Base-by-base conservation (phyloP, 2,113 vertebrate genomes). In the Steatornis caripensis region DNA sequence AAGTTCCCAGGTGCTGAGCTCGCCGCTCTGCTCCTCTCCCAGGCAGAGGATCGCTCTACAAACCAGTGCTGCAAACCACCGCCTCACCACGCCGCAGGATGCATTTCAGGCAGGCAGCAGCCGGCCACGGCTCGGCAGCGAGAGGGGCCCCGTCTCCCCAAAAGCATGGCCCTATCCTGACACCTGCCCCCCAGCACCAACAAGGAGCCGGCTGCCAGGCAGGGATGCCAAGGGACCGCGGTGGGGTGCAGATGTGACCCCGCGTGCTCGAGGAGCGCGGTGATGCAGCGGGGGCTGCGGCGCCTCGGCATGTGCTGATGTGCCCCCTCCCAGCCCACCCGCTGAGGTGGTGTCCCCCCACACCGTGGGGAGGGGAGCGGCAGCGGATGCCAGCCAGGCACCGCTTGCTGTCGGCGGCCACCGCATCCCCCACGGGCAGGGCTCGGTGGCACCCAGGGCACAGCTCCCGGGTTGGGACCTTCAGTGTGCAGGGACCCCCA, bases 61-160 rank as follows among this genome's bases (percentile, higher is more conserved):
- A 30, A 36, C 37, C 2, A 8, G 74, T 82, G 85, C 88, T 80
- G 91, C 94, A 94, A 90, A 76, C 71, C 48, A 8, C 76, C 53
- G n/a, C 83, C 89, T 74, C 53, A 1, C 68, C 87, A 84, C 53
- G 55, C 94, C 36, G 88, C 90, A 91, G 87, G 88, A 83, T 30
- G 80, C 76, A 26, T 68, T 37, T 69, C 87, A 74, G 77, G n/a
- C 89, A 76, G 80, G 76, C 90, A 58, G 87, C 79, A 58, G 80
- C 89, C 11, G 48, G 74, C 45, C 32, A 5, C 34, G 3, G 71
- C 83, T 94, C 46, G 0, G 23, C 9, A n/a, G 53, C 41, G 4
- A 82, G 45, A 81, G 58, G 53, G 29, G 20, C 34, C 14, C 51
- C 4, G 5, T 27, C 55, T 61, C 5, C n/a, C 43, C 5, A 2